These are phyloP conservation scores for Arion vulgaris DNA, from an alignment of 1,140 invertebrate genomes.

Conservation along the genomic window DNA sequence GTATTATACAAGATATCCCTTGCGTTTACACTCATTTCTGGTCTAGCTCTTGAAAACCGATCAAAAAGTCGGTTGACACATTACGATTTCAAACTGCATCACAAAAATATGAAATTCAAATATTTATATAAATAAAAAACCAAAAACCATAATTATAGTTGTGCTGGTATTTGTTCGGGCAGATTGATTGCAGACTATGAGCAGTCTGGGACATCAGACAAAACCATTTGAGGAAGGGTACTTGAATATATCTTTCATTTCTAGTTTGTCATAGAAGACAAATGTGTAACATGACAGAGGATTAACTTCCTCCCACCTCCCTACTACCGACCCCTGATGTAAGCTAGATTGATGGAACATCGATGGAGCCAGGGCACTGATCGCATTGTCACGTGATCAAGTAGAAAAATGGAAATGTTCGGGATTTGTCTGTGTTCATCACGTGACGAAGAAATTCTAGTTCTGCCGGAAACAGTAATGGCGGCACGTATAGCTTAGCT, in stretches of 20 bases:
- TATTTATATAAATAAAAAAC: not conserved
- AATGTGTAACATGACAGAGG: too few relatives aligned
- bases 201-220: too few relatives aligned
- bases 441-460: slow-evolving; percentile 1
- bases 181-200: too few relatives aligned
- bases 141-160: too few relatives aligned
- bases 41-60: not conserved
- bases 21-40: not conserved
- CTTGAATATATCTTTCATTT: too few relatives aligned
- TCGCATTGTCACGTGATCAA: not conserved
- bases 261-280: too few relatives aligned
- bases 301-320: too few relatives aligned
- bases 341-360: not conserved
- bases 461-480: not conserved
- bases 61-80: too few relatives aligned
- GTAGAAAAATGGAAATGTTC: not conserved
- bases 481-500: not conserved
- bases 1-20: not conserved
- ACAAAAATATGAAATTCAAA: too few relatives aligned
- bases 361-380: not conserved
- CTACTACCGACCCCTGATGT: not conserved
- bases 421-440: not conserved
- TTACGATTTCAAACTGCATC: too few relatives aligned
- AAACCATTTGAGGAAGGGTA: too few relatives aligned
- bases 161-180: too few relatives aligned